Base-by-base conservation (phyloP, 2,797 vertebrate species). In the Pelodytes ibericus region DNA sequence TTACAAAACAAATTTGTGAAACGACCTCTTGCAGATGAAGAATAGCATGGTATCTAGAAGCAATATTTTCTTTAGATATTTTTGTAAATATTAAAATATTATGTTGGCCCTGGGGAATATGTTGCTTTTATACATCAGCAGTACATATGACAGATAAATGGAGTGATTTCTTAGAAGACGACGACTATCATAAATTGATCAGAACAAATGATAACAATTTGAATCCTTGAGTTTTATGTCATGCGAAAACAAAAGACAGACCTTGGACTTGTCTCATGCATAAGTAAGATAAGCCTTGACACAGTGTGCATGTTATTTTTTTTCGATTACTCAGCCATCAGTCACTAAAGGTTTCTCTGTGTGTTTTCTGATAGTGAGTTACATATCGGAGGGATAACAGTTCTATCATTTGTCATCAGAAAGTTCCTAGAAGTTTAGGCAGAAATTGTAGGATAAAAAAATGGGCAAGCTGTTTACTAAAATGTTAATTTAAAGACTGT, bases 331-430 rank as follows among this genome's bases (percentile, higher is more conserved):
- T 51, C 29, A 51, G 44, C 25, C 36, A 44, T 75, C 36, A n/a
- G 47, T n/a, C 18, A 44, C 49, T 9, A 67, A 66, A 60, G 67
- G 20, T 49, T 68, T 30, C 39, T 51, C 10, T 9, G 30, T 33
- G 24, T 39, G 31, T 75, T 61, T 75, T 61, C 64, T 53, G 57
- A 75, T 61, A 51, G 58, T 31, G 7, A 69, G 44, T 75, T 57
- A 69, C 57, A 64, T 64, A 57, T 75, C 73, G 53, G 31, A 22
- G 27, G 31, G 65, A 62, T 75, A 67, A 61, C 27, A 69, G 65
- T 47, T 8, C 30, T 69, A 41, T 69, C 57, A 75, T 69, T 69
- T 75, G 57, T 75, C 73, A 69, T 69, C 56, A 75, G 68, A 69
- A 69, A 68, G 58, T 53, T 68, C 56, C 25, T 31, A 51, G 53